Conservation (phyloP, 2,888 invertebrate species). For the Agrenia bidenticulata region DNA sequence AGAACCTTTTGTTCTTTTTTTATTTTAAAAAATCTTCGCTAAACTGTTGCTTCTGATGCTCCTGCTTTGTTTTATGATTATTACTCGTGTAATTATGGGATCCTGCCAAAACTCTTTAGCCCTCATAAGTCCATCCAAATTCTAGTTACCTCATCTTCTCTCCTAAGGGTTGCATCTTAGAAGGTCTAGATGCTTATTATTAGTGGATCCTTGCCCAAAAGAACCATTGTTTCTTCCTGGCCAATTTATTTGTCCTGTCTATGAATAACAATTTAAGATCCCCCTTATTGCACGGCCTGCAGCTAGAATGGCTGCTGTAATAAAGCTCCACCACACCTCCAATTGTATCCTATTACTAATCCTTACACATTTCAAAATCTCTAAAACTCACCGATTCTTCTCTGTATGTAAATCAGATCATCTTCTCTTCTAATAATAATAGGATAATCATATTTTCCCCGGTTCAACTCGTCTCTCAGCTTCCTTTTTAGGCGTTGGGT, state of each 20-base stretch:
- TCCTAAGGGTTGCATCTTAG: neutral
- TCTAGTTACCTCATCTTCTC: too few species aligned
- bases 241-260: slow-evolving; percentile 19
- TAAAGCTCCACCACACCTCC: slow-evolving; percentile 16
- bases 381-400: neutral
- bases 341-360: slow-evolving; percentile 13
- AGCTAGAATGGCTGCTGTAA: neutral
- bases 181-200: too few species aligned
- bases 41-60: slow-evolving; percentile 12
- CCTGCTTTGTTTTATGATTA: slow-evolving; percentile 21
- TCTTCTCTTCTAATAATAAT: neutral
- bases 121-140: slow-evolving; percentile 3
- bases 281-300: neutral
- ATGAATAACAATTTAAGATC: neutral
- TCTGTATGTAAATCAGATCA: slow-evolving; percentile 14
- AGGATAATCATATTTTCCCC: neutral
- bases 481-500: slow-evolving; percentile 10
- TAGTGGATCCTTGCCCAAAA: neutral
- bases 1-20: neutral
- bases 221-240: slow-evolving; percentile 18
- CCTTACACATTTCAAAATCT: neutral
- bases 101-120: neutral
- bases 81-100: slow-evolving; percentile 12
- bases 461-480: neutral
- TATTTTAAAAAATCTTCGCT: neutral